Evolutionary conservation across 2,113 vertebrate genomes (phyloP).

Genomic region (Sylvicapra grimmia): DNA sequence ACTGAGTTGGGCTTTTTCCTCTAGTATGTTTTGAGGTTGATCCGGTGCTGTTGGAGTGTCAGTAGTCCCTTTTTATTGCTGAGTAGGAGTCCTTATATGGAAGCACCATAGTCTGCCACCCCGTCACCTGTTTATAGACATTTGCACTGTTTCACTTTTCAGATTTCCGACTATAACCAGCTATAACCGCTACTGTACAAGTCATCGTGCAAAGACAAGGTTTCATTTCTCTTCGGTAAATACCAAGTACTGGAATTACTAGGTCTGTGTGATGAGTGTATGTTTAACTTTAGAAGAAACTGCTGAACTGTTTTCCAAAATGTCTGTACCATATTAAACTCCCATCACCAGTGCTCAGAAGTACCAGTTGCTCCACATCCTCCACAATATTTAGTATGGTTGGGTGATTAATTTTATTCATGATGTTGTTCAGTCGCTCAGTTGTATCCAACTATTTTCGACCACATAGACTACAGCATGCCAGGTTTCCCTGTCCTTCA

Average conservation of each 20-base stretch:
- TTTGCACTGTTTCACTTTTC: neutral
- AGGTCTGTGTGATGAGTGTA: neutral
- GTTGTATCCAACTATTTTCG: neutral
- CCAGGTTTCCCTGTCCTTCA: neutral
- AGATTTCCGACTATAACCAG: neutral
- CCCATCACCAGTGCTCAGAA: neutral
- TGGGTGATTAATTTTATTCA: neutral
- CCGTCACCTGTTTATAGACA: neutral
- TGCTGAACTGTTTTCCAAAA: neutral
- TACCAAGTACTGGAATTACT: conserved; percentile 1
- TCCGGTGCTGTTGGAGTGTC: neutral
- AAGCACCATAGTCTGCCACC: neutral
- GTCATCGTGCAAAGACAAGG: neutral
- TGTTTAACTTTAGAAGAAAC: neutral
- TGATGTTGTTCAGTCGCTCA: neutral
- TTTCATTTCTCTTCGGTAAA: conserved; percentile 17
- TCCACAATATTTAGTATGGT: neutral
- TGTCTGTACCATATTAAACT: neutral
- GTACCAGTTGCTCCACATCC: neutral
- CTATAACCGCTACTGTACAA: neutral
- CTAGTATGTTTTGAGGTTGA: neutral
- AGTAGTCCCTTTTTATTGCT: neutral
- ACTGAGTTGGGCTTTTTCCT: neutral
- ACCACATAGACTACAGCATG: neutral
- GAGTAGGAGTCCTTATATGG: neutral